Evolutionary conservation across 2,797 vertebrate species (phyloP).

Genomic region (Sternotherus odoratus): DNA sequence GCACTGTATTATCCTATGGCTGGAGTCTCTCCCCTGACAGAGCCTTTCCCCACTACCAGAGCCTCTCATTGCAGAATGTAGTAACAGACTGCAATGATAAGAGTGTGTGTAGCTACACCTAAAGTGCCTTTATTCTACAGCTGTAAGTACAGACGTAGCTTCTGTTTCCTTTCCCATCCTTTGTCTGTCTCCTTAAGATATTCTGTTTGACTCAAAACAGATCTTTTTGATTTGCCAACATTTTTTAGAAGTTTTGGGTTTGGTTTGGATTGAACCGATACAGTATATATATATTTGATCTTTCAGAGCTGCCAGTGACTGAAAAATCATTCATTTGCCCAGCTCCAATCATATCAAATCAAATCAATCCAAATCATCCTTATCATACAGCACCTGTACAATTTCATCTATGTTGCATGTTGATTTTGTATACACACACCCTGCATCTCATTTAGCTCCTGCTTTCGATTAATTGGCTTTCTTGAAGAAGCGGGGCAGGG

Average conservation of each 20-base stretch:
- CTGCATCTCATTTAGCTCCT: background rate
- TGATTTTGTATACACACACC: background rate
- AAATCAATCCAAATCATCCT: background rate
- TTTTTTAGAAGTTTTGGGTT: background rate
- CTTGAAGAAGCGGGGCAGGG: constrained; percentile 2
- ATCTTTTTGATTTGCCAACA: background rate
- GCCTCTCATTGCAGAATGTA: background rate
- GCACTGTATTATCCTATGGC: background rate
- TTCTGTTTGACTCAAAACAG: background rate
- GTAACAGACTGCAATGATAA: no score
- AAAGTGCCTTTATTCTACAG: background rate
- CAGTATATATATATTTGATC: no score
- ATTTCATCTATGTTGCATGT: background rate
- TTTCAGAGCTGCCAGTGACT: background rate
- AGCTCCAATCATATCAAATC: background rate
- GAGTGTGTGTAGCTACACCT: background rate
- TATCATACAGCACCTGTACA: background rate
- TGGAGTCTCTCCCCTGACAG: background rate
- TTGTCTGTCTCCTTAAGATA: background rate
- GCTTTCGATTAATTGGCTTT: constrained; percentile 23
- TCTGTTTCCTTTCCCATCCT: background rate
- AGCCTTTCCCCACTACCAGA: background rate
- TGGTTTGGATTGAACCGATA: background rate
- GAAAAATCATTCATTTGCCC: background rate
- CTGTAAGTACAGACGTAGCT: background rate